Base-by-base conservation (phyloP, 2,888 invertebrate species). In the Polydrusus pterygomalis region DNA sequence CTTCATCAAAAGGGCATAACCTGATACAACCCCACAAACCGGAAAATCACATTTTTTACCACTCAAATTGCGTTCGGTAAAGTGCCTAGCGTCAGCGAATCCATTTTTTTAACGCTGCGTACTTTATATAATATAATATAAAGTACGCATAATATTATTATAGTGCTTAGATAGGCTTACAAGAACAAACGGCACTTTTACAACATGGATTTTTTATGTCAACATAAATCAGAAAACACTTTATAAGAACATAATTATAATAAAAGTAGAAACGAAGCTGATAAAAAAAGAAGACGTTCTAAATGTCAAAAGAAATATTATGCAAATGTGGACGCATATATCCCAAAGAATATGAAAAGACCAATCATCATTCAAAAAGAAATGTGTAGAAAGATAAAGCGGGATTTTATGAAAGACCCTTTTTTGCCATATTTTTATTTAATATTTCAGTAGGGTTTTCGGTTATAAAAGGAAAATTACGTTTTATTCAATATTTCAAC, bases 311-410 rank as follows among this genome's bases (percentile, higher is more conserved):
- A 75, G 65, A 60, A 65, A 75, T 70, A 75, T 70, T 75, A 75
- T 75, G 75, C 70, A 75, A 75, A 75, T 74, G 60, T 51, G 51
- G 47, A 70, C 34, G 64, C 70, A 75, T 65, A 75, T 54, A 75
- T 75, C 65, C 65, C 58, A 49, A 51, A 34, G 70, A 65, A 65
- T 75, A 75, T 70, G 63, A 75, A 75, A 65, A 65, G 54, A 49
- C 70, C 70, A 75, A 75, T 75, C 75, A 75, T 75, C 75, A 75
- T 75, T 75, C 75, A 68, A 68, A 71, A 54, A 71, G 75, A 62
- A 47, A 68, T 71, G 75, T 70, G 75, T 71, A 75, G 71, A 75
- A 75, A 70, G 70, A 75, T 75, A 75, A 70, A 70, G 47, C 20
- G 49, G 71, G 65, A 70, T 75, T 54, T 75, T 75, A 70, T 74